A percentile compares a stretch with the other conserved stretches of the same genome.
phyloP scores from a whole-genome alignment of 2,113 vertebrate species.

The Pollachius pollachius region DNA sequence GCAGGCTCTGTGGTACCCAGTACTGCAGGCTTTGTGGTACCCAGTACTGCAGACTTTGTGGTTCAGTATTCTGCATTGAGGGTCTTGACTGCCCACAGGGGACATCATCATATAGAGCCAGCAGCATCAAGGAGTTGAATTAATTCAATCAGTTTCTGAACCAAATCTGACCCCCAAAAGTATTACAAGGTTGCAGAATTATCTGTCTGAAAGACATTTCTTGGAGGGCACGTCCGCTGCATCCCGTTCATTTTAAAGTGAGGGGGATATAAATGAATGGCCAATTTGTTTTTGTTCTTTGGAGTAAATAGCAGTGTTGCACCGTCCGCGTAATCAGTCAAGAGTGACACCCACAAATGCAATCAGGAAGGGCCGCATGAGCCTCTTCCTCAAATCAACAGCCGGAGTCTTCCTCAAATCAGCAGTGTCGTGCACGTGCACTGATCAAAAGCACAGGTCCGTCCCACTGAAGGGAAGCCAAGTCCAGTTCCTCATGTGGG shows the following conservation, averaged over 20 bases:
- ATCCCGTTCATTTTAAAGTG: constrained; percentile 62
- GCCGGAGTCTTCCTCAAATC: too few species aligned
- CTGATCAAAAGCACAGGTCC: too few species aligned
- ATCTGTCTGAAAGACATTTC: constrained; percentile 19
- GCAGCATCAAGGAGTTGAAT: constrained; percentile 43
- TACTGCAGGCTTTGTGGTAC: too few species aligned
- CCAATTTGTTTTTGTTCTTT: background rate
- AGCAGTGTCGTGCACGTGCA: too few species aligned
- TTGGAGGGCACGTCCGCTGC: constrained; percentile 36
- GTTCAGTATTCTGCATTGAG: constrained; percentile 48
- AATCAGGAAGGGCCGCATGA: too few species aligned
- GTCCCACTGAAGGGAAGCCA: too few species aligned
- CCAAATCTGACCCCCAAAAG: constrained; percentile 38
- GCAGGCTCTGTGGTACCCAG: too few species aligned
- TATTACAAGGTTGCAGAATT: constrained; percentile 37
- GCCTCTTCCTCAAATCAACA: too few species aligned
- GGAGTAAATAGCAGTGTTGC: constrained; percentile 28
- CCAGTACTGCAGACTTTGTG: too few species aligned
- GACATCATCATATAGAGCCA: constrained; percentile 31
- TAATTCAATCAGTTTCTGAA: constrained; percentile 62
- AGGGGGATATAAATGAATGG: constrained; percentile 26
- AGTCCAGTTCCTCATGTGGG: too few species aligned
- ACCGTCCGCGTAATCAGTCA: background rate
- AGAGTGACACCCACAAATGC: too few species aligned
- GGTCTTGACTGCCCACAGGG: constrained; percentile 38